phyloP scores from a whole-genome alignment of 1,140 invertebrate genomes.

The Hydropsyche tenuis region DNA sequence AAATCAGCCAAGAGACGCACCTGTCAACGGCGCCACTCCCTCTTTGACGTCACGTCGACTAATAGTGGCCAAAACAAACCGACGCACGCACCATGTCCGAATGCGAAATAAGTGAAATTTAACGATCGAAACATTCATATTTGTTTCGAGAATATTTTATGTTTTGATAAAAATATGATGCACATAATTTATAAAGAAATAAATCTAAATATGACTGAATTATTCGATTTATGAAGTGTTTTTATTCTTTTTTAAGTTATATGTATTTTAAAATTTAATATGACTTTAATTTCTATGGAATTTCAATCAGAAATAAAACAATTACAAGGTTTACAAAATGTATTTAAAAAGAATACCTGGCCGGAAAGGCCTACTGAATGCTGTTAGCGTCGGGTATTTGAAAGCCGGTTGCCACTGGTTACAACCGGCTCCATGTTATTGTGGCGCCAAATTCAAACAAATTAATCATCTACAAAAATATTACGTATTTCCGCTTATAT shows the following conservation, averaged over 20 bases:
- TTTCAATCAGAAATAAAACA: too few species aligned
- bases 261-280: neutral
- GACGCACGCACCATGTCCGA: neutral
- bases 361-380: neutral
- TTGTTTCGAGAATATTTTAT: too few species aligned
- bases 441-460: neutral
- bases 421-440: neutral
- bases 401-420: slow-evolving; percentile 3
- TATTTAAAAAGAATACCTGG: neutral
- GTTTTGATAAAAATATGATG: too few species aligned
- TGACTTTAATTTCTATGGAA: neutral
- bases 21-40: slow-evolving; percentile 17
- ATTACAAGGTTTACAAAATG: neutral
- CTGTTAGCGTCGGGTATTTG: neutral
- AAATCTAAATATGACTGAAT: too few species aligned
- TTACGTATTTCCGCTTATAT: too few species aligned
- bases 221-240: too few species aligned
- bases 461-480: too few species aligned
- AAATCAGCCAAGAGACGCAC: neutral
- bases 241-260: too few species aligned
- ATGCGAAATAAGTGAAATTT: neutral
- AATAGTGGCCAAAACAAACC: neutral
- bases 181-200: too few species aligned
- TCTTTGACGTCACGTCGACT: slow-evolving; percentile 13
- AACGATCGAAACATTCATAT: neutral